A percentile compares a stretch with the other conserved stretches of the same genome.
Conservation (phyloP, 2,797 vertebrate genomes). For the Ctenopoma multispine region DNA sequence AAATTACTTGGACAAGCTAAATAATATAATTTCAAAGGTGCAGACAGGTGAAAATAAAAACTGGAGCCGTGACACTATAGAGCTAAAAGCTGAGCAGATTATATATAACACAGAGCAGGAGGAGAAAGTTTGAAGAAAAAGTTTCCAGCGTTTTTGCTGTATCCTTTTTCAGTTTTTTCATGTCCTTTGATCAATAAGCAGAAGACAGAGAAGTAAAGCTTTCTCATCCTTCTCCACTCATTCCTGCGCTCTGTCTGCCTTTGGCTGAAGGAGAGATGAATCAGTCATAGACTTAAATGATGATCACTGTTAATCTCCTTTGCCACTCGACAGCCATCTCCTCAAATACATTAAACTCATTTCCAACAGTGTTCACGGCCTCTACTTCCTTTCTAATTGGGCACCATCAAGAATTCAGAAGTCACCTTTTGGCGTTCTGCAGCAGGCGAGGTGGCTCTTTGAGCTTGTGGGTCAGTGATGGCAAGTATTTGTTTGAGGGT, state of each 20-base stretch:
- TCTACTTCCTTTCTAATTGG: slow-evolving; percentile 80
- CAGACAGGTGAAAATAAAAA: slow-evolving; percentile 11
- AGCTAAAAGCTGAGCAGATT: slow-evolving; percentile 13
- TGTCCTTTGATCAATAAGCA: slow-evolving; percentile 78
- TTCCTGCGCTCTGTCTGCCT: slow-evolving; percentile 72
- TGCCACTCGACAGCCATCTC: slow-evolving; percentile 79
- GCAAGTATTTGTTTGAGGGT: slow-evolving; percentile 81
- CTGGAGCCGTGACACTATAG: background rate
- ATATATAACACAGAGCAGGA: slow-evolving; percentile 35
- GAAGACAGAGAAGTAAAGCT: slow-evolving; percentile 73
- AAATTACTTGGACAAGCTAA: slow-evolving; percentile 3
- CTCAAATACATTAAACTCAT: slow-evolving; percentile 78
- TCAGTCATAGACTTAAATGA: slow-evolving; percentile 37
- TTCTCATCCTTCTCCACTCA: slow-evolving; percentile 69
- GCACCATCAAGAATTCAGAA: slow-evolving; percentile 73
- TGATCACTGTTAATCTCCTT: slow-evolving; percentile 82
- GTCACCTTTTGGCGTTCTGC: slow-evolving; percentile 71
- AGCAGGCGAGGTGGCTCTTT: slow-evolving; percentile 63
- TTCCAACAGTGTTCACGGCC: slow-evolving; percentile 70
- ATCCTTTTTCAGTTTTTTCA: slow-evolving; percentile 54
- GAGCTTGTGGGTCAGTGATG: slow-evolving; percentile 71
- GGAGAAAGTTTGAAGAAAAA: slow-evolving; percentile 63
- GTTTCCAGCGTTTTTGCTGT: slow-evolving; percentile 53
- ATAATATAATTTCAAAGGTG: slow-evolving; percentile 1
- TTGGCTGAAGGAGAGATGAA: slow-evolving; percentile 77